These are phyloP conservation scores for Pterobdella sp. DNA, from an alignment of 2,888 invertebrate species.

Conservation along the genomic window DNA sequence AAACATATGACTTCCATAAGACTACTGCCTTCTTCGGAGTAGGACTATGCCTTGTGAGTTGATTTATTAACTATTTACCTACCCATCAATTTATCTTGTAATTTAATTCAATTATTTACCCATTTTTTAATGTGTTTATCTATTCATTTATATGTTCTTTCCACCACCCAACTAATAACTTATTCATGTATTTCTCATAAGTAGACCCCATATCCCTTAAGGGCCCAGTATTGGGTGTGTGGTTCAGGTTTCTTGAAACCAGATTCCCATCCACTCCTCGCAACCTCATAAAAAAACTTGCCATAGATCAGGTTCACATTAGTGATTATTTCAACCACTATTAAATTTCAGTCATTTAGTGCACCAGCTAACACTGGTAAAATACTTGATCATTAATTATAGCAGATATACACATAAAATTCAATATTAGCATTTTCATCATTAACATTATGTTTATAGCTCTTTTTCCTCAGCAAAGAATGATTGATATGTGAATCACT, in stretches of 20 bases:
- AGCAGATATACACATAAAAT: no score
- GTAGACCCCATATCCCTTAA: neutral
- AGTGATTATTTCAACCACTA: neutral
- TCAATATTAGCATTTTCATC: no score
- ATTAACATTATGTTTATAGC: no score
- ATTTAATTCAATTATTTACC: no score
- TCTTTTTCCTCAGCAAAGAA: no score
- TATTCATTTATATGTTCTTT: neutral
- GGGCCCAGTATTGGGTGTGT: constrained; percentile 26
- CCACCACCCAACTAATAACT: neutral
- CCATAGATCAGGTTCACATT: constrained; percentile 24
- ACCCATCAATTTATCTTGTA: no score
- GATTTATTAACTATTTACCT: no score
- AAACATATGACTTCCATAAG: neutral
- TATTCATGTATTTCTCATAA: neutral
- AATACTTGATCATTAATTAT: no score
- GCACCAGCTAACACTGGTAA: no score
- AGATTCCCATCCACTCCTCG: constrained; percentile 19
- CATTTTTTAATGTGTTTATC: neutral
- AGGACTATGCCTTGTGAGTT: constrained; percentile 7
- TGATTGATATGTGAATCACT: no score
- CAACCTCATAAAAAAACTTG: constrained; percentile 19
- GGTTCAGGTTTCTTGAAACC: constrained; percentile 28
- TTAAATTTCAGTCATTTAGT: no score
- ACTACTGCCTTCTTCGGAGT: neutral